Evolutionary conservation across 2,797 vertebrate genomes (phyloP), one percentile per base, ranked within the genome.

Genomic region (Hydrophis major): DNA sequence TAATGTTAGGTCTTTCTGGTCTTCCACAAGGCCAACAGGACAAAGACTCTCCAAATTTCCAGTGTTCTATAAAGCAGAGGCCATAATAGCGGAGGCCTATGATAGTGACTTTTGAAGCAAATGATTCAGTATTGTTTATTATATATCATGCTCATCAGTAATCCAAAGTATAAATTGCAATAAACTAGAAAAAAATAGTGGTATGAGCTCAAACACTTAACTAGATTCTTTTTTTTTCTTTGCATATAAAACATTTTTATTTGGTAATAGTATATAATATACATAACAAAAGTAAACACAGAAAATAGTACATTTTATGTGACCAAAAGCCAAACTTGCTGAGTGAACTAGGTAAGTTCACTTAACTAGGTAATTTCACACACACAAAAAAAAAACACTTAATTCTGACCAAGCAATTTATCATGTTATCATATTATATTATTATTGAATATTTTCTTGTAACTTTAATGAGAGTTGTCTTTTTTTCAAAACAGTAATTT

Each of bases 161-260:
- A 25, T 22, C 63, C 83, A 66, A 55, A 87, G 59, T 13, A 91
- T 61, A 66, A 87, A 42, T 55, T 14, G 1, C 42, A 87, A 13
- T 42, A n/a, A 4, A 27, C 6, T 47, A 83, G 20, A 14, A 74
- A n/a, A 6, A 83, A 27, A 59, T 13, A 6, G 25, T 37, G 16
- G 0, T 53, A 11, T 42, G 14, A 59, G 4, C 13, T 56, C 55
- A 74, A 12, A 55, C 53, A 55, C 11, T 55, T 55, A 55, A 55
- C 53, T 55, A 55, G 11, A 55, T 55, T 55, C 53, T 55, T 55
- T 55, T 55, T 47, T 55, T 55, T 55, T 55, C 53, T 55, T 14
- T 95, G 95, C 96, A 93, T 94, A 95, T 94, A 96, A 96, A 97
- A 95, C 95, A 96, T 95, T 88, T 86, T 63, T 89, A 96, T 92